These are phyloP conservation scores for Glossophaga mutica DNA, from an alignment of 2,797 vertebrate species.

Conservation along the genomic window DNA sequence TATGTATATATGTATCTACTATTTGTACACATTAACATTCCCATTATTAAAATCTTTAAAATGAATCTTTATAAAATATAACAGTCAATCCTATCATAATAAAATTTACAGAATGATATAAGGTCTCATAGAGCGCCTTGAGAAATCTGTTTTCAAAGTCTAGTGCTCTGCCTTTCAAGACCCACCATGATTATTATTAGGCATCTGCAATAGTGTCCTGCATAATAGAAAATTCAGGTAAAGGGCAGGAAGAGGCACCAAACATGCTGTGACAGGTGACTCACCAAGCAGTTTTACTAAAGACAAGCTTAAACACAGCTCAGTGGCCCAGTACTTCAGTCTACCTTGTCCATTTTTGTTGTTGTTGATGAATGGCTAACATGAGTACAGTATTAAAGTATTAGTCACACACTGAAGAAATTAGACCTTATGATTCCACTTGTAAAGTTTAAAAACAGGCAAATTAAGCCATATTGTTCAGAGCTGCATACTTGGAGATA, in stretches of 20 bases:
- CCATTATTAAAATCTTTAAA: background rate
- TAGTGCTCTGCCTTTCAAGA: background rate
- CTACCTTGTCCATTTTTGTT: background rate
- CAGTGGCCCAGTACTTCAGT: background rate
- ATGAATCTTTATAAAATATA: conserved; percentile 27
- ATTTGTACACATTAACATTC: background rate
- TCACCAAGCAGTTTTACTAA: background rate
- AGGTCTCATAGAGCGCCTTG: background rate
- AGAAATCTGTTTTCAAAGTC: conserved; percentile 32
- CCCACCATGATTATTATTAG: background rate
- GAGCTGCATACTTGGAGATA: background rate
- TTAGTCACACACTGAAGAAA: background rate
- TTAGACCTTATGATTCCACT: background rate
- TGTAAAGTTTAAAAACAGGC: background rate
- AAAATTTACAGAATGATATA: background rate
- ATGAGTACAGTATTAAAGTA: conserved; percentile 27
- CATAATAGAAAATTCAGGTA: background rate
- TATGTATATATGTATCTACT: background rate
- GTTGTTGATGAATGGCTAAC: conserved; percentile 9
- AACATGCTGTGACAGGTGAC: background rate
- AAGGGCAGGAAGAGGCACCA: background rate
- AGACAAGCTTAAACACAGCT: conserved; percentile 8
- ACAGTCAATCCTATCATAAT: background rate
- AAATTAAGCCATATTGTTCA: background rate
- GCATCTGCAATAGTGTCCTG: background rate